A percentile compares a stretch with the other conserved stretches of the same genome.
phyloP scores from a whole-genome alignment of 1,140 invertebrate species.

The Drosophila serrata region DNA sequence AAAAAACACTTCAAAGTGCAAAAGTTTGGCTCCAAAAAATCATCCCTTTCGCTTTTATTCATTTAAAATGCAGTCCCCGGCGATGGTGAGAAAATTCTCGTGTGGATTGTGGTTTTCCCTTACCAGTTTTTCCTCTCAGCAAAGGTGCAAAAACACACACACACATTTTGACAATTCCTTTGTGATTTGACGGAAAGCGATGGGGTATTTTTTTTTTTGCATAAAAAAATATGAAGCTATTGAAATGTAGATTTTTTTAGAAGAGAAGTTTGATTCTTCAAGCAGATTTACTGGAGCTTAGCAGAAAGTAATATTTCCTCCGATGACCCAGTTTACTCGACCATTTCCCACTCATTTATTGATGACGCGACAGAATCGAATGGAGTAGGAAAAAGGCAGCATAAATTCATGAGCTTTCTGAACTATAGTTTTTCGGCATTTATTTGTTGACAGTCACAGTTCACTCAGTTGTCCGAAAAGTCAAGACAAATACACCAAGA shows the following conservation, averaged over 20 bases:
- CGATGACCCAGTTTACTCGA: constrained; percentile 60
- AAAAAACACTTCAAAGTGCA: constrained; percentile 69
- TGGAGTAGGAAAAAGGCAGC: constrained; percentile 2
- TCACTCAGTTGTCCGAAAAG: constrained; percentile 67
- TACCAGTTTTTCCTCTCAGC: background rate
- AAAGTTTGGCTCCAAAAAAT: constrained; percentile 25
- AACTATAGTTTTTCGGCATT: constrained; percentile 43
- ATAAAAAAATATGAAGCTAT: constrained; percentile 61
- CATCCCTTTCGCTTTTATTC: constrained; percentile 33
- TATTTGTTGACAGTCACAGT: constrained; percentile 67
- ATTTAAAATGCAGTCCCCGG: constrained; percentile 23
- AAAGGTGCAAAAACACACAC: constrained; percentile 61
- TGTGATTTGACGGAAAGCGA: constrained; percentile 56
- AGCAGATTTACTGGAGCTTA: constrained; percentile 24
- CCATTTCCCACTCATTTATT: constrained; percentile 59
- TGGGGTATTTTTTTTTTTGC: constrained; percentile 14
- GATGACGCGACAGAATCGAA: constrained; percentile 57
- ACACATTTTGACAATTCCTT: constrained; percentile 63
- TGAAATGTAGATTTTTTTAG: constrained; percentile 65
- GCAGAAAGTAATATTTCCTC: constrained; percentile 16
- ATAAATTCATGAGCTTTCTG: constrained; percentile 54
- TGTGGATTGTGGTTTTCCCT: constrained; percentile 66
- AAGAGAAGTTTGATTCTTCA: constrained; percentile 20
- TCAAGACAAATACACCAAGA: constrained; percentile 42
- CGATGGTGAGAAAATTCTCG: constrained; percentile 55